Conservation (phyloP, 2,113 vertebrate species). For the Spea multiplicata region DNA sequence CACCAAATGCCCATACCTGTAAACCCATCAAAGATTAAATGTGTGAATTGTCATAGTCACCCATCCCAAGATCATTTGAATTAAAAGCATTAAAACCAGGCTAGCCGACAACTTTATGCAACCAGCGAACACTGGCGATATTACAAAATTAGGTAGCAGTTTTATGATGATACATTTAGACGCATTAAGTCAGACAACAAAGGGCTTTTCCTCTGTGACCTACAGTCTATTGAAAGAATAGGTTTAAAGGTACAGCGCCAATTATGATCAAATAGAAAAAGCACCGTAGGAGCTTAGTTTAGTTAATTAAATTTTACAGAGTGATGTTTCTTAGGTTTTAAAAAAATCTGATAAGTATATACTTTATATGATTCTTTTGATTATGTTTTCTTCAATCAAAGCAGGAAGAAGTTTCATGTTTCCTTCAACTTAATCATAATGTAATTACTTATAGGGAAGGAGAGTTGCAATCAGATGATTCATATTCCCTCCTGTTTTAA, state of each 20-base stretch:
- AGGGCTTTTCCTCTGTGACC: too few species aligned
- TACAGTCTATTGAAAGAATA: background rate
- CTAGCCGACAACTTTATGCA: too few species aligned
- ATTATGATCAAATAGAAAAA: background rate
- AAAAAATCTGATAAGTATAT: constrained; percentile 6
- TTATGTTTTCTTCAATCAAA: constrained; percentile 1
- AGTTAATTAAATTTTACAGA: constrained; percentile 4
- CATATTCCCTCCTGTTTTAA: constrained; percentile 18
- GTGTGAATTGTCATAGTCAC: too few species aligned
- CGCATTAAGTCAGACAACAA: too few species aligned
- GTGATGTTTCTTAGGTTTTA: background rate
- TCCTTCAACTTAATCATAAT: constrained; percentile 27
- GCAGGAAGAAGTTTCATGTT: constrained; percentile 25
- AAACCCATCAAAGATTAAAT: too few species aligned
- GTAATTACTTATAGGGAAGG: constrained; percentile 28
- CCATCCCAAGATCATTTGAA: too few species aligned
- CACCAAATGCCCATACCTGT: too few species aligned
- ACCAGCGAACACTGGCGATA: too few species aligned
- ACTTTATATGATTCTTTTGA: background rate
- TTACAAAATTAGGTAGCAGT: too few species aligned
- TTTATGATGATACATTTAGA: too few species aligned
- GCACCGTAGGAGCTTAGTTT: background rate
- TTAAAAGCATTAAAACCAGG: too few species aligned
- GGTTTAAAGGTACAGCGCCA: background rate
- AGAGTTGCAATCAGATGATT: constrained; percentile 26